These are phyloP conservation scores for Melanotaenia duboulayi DNA, from an alignment of 2,113 vertebrate species.

Conservation along the genomic window DNA sequence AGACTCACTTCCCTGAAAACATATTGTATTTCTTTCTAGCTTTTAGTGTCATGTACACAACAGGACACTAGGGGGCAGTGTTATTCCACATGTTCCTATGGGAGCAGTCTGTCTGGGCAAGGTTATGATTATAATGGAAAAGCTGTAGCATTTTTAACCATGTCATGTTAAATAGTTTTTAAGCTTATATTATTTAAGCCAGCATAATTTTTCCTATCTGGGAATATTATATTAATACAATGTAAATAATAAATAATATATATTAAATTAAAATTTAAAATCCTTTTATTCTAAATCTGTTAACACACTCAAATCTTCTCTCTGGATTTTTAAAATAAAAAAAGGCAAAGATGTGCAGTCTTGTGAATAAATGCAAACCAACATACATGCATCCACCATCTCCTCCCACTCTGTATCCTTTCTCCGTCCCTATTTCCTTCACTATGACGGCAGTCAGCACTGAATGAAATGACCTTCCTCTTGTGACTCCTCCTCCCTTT, in stretches of 20 bases:
- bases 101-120: not conserved
- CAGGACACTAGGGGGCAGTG: constrained; percentile 64
- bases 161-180: not conserved
- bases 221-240: too few relatives aligned
- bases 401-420: constrained; percentile 31
- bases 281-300: not conserved
- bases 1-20: constrained; percentile 50
- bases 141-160: not conserved
- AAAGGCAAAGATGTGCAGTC: not conserved
- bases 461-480: constrained; percentile 81
- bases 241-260: too few relatives aligned
- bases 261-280: too few relatives aligned
- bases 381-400: constrained; percentile 19
- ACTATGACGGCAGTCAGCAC: constrained; percentile 67
- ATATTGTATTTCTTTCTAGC: constrained; percentile 16
- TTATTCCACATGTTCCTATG: constrained; percentile 13
- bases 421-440: constrained; percentile 57
- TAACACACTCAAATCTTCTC: not conserved
- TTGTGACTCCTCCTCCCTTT: constrained; percentile 61
- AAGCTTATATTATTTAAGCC: too few relatives aligned
- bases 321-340: not conserved
- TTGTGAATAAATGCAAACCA: constrained; percentile 14
- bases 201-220: too few relatives aligned
- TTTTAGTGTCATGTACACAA: constrained; percentile 10
- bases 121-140: constrained; percentile 11